Percentiles rank a stretch among this genome's conserved stretches.
Evolutionary conservation across 1,140 invertebrate genomes (phyloP).

Genomic region (Pseudomyrmex concolor): DNA sequence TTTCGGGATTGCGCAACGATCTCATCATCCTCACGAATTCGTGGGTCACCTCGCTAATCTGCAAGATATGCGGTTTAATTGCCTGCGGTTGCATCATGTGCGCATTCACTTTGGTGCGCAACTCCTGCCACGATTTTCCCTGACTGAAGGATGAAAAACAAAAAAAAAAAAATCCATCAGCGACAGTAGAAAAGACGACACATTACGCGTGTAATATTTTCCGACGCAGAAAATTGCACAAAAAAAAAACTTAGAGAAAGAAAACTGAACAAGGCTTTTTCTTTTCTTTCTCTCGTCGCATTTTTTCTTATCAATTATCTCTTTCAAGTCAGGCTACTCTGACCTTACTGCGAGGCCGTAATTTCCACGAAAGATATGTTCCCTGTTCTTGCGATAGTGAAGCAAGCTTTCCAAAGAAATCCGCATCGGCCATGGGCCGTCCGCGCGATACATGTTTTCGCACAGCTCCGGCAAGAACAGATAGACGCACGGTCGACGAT

Average conservation of each 20-base stretch:
- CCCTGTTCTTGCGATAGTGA: slow-evolving; percentile 75
- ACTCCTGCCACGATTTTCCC: slow-evolving; percentile 85
- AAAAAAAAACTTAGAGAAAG: not conserved
- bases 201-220: not conserved
- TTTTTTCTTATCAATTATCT: not conserved
- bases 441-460: slow-evolving; percentile 78
- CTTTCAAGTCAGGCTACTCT: not conserved
- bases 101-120: slow-evolving; percentile 85
- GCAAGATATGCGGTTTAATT: slow-evolving; percentile 83
- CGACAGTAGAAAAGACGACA: not conserved
- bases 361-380: slow-evolving; percentile 73
- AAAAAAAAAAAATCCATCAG: not conserved
- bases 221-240: not conserved
- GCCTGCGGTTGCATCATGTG: slow-evolving; percentile 86
- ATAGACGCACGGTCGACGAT: slow-evolving; percentile 70
- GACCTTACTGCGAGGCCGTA: slow-evolving; percentile 76
- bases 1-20: slow-evolving; percentile 83
- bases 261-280: not conserved
- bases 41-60: slow-evolving; percentile 83
- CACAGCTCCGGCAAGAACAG: slow-evolving; percentile 74
- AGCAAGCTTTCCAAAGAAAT: slow-evolving; percentile 75
- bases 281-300: not conserved
- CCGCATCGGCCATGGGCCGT: slow-evolving; percentile 79
- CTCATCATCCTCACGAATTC: slow-evolving; percentile 86
- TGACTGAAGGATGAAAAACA: slow-evolving; percentile 79